Evolutionary conservation across 2,888 invertebrate species (phyloP).

Genomic region (Sepioteuthis lessoniana): DNA sequence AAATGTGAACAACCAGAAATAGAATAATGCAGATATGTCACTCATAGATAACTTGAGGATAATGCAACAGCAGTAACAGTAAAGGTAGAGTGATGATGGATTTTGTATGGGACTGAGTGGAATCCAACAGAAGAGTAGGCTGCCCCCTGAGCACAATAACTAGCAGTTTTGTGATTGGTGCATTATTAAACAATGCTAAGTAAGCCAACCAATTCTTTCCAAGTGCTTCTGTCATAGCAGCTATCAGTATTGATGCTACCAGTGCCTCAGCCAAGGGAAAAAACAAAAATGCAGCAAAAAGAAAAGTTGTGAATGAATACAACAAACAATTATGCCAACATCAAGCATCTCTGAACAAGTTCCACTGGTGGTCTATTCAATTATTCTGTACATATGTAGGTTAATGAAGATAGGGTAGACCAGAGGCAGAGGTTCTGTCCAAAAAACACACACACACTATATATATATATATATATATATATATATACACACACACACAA

Average conservation of each 20-base stretch:
- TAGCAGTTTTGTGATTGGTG: neutral
- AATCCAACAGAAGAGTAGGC: neutral
- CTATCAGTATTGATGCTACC: neutral
- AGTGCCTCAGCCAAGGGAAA: neutral
- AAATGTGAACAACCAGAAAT: too few species aligned
- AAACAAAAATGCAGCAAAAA: neutral
- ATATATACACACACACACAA: too few species aligned
- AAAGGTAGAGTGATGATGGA: neutral
- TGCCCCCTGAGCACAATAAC: neutral
- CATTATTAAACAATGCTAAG: neutral
- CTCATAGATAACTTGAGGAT: too few species aligned
- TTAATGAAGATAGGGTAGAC: neutral
- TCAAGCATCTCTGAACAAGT: neutral
- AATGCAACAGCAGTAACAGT: too few species aligned
- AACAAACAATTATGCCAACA: neutral
- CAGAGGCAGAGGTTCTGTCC: too few species aligned
- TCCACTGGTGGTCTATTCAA: neutral
- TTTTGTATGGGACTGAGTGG: neutral
- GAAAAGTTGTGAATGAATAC: neutral
- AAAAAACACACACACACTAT: too few species aligned
- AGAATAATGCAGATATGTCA: too few species aligned
- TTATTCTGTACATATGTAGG: neutral
- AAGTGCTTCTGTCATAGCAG: neutral
- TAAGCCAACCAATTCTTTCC: neutral
- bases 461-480: too few species aligned